Conservation (phyloP, 2,113 vertebrate genomes). For the Myanophis thanlyinensis region DNA sequence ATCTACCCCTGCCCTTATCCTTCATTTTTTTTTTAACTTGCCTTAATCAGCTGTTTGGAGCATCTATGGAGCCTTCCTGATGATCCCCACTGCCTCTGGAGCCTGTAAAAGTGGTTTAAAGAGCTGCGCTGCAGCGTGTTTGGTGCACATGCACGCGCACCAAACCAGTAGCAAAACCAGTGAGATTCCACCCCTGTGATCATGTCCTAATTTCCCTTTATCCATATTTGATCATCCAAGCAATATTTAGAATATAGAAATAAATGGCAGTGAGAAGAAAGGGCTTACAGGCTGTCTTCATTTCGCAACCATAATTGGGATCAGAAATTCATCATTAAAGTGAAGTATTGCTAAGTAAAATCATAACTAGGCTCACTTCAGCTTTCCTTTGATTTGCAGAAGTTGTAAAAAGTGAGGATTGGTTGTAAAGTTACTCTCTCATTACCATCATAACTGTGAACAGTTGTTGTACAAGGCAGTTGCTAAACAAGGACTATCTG, state of each 20-base stretch:
- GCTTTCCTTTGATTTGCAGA: background rate
- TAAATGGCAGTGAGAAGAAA: background rate
- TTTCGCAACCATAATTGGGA: background rate
- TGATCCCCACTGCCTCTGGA: too few species aligned
- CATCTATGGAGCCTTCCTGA: too few species aligned
- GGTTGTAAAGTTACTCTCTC: background rate
- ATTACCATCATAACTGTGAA: background rate
- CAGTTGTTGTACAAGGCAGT: background rate
- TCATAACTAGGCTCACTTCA: background rate
- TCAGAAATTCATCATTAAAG: background rate
- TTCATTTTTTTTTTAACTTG: too few species aligned
- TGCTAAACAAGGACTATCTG: background rate
- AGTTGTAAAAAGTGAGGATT: background rate
- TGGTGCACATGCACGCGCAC: too few species aligned
- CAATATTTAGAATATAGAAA: background rate
- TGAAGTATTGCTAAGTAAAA: background rate
- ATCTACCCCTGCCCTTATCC: too few species aligned
- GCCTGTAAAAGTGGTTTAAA: too few species aligned
- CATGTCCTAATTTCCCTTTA: background rate
- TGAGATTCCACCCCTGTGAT: too few species aligned
- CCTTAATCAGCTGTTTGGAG: too few species aligned
- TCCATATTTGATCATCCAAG: background rate
- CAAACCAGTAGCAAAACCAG: too few species aligned
- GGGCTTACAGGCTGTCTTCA: background rate
- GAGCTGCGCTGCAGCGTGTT: too few species aligned